phyloP scores from a whole-genome alignment of 2,888 invertebrate genomes.

The Tipula helvola region DNA sequence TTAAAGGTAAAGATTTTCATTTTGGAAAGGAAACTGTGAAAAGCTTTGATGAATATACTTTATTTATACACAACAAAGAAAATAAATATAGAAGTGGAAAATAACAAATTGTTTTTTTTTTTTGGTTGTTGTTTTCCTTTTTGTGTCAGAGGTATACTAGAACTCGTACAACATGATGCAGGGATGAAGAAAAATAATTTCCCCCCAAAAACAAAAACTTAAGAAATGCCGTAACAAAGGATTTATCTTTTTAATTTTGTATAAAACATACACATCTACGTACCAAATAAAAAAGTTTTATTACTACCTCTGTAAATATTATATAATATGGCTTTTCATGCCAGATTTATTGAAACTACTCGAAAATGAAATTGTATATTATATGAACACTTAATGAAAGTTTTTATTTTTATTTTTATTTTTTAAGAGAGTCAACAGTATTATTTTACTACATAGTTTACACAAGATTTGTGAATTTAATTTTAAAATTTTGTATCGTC shows the following conservation, averaged over 20 bases:
- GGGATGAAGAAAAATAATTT: not conserved
- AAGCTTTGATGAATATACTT: not conserved
- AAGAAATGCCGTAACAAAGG: not conserved
- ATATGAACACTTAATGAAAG: not conserved
- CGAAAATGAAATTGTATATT: not conserved
- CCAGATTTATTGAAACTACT: not conserved
- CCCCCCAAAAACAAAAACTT: not conserved
- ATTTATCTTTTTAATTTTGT: not conserved
- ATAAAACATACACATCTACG: not conserved
- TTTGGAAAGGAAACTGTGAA: not conserved
- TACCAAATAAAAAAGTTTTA: not conserved
- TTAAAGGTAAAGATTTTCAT: not conserved
- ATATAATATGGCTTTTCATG: not conserved
- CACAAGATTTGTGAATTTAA: no score
- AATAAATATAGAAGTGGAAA: not conserved
- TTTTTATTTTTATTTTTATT: not conserved
- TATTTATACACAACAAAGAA: not conserved
- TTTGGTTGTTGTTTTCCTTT: not conserved
- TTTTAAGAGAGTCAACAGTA: not conserved
- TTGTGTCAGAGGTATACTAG: not conserved
- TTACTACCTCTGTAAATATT: not conserved
- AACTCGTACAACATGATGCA: not conserved
- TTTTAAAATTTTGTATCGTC: no score
- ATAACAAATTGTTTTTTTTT: not conserved
- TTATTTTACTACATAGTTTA: not conserved